Evolutionary conservation across 2,113 vertebrate species (phyloP), one percentile per base, ranked within the genome.

Genomic region (Scortum barcoo): DNA sequence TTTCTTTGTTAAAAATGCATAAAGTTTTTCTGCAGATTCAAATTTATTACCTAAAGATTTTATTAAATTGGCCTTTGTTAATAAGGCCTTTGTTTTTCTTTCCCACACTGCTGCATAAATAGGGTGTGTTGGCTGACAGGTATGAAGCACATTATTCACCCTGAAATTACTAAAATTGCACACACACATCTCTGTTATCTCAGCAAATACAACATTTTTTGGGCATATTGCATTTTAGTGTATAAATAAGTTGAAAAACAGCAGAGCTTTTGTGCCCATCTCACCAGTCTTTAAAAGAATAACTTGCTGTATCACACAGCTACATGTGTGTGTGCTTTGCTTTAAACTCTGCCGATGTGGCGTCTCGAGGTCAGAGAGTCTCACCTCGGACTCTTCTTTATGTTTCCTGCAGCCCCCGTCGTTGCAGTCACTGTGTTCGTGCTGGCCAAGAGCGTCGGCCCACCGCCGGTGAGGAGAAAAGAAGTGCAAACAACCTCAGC

Each of bases 341-440:
- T 22, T 68, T 48, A 1, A 33, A 51, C 20, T 46, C 12, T 4
- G 7, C 8, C 46, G 50, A 33, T 56, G 26, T 44, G 24, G 17
- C 0, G 30, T 8, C 19, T 26, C 40, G 6, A 12, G 48, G 7
- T 50, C n/a, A 58, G 42, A 58, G 6, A 53, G 14, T 51, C 74
- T 70, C 58, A 70, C 42, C 57, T n/a, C 17, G 12, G 2, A 1
- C 61, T 42, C 26, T 40, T 50, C 30, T 63, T 7, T 28, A 0
- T 79, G 61, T 36, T 50, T 60, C 63, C 44, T 11, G 53, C 4
- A 80, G 90, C 42, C 51, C 46, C 24, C 0, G 7, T 4, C 8
- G 5, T 79, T 1, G 1, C 0, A 0, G 6, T 70, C 38, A 2
- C 11, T 0, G 0, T 63, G 1, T 2, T 44, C 2, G 0, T 16